Percentiles rank a stretch among this genome's conserved stretches.
Evolutionary conservation across 2,797 vertebrate genomes (phyloP).

Genomic region (Carduelis carduelis): DNA sequence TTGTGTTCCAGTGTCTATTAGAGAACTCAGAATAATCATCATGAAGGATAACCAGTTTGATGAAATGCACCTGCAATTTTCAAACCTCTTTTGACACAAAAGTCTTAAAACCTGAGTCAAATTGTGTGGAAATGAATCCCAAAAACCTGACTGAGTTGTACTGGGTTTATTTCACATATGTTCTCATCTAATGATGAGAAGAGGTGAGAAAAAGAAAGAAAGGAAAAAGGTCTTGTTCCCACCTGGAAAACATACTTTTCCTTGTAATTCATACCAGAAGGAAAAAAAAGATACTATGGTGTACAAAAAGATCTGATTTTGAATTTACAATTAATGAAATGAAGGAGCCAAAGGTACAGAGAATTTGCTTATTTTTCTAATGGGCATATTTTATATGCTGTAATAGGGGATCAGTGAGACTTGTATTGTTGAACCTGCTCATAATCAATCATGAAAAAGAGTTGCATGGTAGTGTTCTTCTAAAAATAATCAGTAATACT

Average conservation of each 20-base stretch:
- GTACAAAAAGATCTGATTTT: neutral
- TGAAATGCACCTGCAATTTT: neutral
- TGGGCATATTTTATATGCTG: neutral
- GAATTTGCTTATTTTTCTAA: neutral
- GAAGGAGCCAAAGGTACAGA: neutral
- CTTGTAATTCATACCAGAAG: neutral
- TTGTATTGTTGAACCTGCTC: neutral
- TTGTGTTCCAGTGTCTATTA: neutral
- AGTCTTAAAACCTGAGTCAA: neutral
- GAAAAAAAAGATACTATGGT: neutral
- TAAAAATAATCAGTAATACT: neutral
- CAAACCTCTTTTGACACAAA: neutral
- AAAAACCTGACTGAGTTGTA: neutral
- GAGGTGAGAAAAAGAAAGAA: neutral
- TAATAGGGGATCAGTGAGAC: neutral
- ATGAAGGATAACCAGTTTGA: neutral
- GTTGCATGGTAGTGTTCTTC: neutral
- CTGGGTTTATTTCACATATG: neutral
- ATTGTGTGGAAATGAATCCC: neutral
- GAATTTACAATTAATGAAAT: neutral
- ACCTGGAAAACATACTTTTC: neutral
- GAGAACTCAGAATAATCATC: neutral
- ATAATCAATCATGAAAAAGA: neutral
- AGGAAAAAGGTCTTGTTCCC: neutral
- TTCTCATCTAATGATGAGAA: neutral